Percentiles rank a stretch among this genome's conserved stretches.
phyloP scores from a whole-genome alignment of 1,140 invertebrate species.

The Drosophila carrolli region DNA sequence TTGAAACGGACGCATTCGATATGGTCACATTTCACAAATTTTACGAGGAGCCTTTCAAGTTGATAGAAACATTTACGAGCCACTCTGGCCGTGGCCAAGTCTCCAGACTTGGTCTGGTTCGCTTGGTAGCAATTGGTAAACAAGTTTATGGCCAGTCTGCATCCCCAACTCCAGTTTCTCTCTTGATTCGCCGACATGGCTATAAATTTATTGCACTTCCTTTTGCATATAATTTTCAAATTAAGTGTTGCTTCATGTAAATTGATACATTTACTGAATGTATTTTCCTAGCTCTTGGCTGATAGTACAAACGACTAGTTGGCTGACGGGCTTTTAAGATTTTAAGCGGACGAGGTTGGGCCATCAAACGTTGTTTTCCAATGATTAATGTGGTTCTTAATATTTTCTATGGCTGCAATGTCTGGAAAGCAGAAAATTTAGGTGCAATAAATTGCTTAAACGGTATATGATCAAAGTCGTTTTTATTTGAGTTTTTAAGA shows the following conservation, averaged over 20 bases:
- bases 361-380: constrained; percentile 12
- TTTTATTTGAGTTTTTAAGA: neutral
- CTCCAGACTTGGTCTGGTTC: constrained; percentile 23
- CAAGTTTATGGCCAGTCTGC: constrained; percentile 52
- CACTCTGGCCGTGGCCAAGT: constrained; percentile 21
- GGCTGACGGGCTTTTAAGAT: constrained; percentile 11
- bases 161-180: constrained; percentile 19
- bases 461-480: neutral
- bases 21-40: constrained; percentile 75
- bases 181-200: constrained; percentile 61
- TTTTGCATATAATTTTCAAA: constrained; percentile 77
- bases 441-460: constrained; percentile 2
- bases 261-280: constrained; percentile 66
- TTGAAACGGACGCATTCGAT: constrained; percentile 46
- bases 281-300: constrained; percentile 13
- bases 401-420: neutral
- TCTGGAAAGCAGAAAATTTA: neutral
- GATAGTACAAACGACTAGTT: constrained; percentile 1
- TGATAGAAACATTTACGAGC: constrained; percentile 75
- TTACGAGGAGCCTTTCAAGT: constrained; percentile 74
- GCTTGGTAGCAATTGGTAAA: constrained; percentile 54
- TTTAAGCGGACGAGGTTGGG: constrained; percentile 3
- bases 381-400: constrained; percentile 10
- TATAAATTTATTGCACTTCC: constrained; percentile 75
- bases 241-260: constrained; percentile 72